Conservation (phyloP, 2,797 vertebrate species). For the Pseudocheirus occidentalis region DNA sequence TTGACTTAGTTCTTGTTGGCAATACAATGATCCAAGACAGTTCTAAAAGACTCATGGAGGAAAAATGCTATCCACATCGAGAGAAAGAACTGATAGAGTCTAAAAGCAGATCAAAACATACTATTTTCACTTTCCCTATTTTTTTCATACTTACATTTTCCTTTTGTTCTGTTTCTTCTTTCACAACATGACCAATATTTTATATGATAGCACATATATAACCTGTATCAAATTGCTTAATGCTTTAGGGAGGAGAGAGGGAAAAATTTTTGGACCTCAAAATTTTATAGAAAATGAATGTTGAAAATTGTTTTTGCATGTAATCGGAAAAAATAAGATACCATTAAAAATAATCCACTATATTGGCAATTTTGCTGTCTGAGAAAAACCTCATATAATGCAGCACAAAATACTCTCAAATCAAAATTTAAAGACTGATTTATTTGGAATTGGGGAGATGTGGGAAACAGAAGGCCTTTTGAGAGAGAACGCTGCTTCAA, state of each 20-base stretch:
- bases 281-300: background rate
- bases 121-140: background rate
- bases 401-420: background rate
- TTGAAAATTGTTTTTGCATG: background rate
- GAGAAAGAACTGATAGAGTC: background rate
- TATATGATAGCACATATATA: background rate
- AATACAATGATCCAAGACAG: background rate
- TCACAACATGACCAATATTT: background rate
- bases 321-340: background rate
- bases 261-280: background rate
- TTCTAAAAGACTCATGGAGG: background rate
- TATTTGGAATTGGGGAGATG: background rate
- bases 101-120: background rate
- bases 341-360: background rate
- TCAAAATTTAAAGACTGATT: background rate
- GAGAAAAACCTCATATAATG: background rate
- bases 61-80: background rate
- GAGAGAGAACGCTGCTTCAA: background rate
- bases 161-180: background rate
- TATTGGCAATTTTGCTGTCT: background rate
- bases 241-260: no score
- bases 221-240: no score
- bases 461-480: background rate
- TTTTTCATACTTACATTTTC: background rate
- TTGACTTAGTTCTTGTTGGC: background rate